These are phyloP conservation scores for Darwinula stevensoni DNA, from an alignment of 2,888 invertebrate genomes.

Conservation along the genomic window DNA sequence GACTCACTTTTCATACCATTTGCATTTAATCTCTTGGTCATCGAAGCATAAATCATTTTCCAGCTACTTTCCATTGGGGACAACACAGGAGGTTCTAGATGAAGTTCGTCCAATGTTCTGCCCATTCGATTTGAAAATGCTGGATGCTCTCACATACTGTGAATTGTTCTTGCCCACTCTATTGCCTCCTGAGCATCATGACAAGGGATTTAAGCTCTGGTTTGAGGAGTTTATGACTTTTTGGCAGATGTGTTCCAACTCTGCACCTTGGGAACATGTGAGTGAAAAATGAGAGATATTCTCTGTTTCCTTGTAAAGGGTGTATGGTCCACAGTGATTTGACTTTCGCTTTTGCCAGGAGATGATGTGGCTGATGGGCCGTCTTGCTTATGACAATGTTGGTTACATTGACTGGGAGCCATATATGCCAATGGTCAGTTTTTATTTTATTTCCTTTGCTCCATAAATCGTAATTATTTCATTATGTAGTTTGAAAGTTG, in stretches of 20 bases:
- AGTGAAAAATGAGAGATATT: no score
- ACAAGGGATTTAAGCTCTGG: conserved; percentile 27
- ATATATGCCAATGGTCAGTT: conserved; percentile 28
- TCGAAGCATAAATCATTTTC: no score
- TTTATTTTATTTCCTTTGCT: conserved; percentile 4
- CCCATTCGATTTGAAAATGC: conserved; percentile 28
- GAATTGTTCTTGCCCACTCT: conserved; percentile 44
- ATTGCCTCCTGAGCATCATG: conserved; percentile 28
- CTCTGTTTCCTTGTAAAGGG: no score
- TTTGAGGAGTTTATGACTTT: conserved; percentile 41
- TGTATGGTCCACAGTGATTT: no score
- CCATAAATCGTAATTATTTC: no score
- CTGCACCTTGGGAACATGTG: conserved; percentile 32
- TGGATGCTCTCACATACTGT: conserved; percentile 25
- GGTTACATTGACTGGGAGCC: conserved; percentile 68
- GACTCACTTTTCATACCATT: no score
- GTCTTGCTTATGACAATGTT: conserved; percentile 37
- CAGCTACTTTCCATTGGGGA: conserved; percentile 36
- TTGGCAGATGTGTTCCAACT: conserved; percentile 45
- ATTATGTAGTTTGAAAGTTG: no score
- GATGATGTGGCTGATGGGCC: conserved; percentile 38
- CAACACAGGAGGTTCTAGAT: conserved; percentile 58
- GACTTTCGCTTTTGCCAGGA: conserved; percentile 21
- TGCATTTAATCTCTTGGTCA: no score
- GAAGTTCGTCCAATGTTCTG: conserved; percentile 48